These are phyloP conservation scores for Taphrorychus bicolor DNA, from an alignment of 2,888 invertebrate genomes.

Conservation along the genomic window DNA sequence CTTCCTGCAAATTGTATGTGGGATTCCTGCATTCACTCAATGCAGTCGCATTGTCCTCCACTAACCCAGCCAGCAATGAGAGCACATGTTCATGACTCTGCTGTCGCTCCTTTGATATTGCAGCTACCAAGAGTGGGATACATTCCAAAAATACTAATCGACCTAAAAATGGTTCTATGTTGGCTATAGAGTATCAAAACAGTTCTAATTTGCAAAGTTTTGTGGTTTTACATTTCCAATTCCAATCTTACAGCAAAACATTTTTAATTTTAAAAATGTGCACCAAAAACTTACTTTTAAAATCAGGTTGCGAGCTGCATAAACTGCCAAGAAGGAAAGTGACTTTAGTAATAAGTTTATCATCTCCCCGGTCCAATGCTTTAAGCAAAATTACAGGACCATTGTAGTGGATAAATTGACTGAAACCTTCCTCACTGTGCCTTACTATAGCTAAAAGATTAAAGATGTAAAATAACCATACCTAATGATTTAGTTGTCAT, in stretches of 20 bases:
- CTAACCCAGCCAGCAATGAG: conserved; percentile 60
- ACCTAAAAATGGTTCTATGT: conserved; percentile 44
- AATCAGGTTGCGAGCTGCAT: conserved; percentile 62
- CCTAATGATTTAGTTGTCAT: no score
- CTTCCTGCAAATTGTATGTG: conserved; percentile 57
- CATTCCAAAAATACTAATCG: conserved; percentile 51
- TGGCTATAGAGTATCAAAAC: no score
- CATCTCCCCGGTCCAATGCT: conserved; percentile 65
- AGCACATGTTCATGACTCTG: conserved; percentile 63
- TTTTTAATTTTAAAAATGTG: no score
- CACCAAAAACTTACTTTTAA: conserved; percentile 65
- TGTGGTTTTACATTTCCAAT: no score
- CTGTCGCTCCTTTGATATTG: conserved; percentile 49
- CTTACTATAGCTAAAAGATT: conserved; percentile 71
- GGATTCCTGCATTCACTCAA: conserved; percentile 59
- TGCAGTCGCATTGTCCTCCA: conserved; percentile 58
- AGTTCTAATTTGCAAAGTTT: no score
- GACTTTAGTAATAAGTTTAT: conserved; percentile 72
- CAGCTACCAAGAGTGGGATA: conserved; percentile 49
- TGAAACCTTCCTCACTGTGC: conserved; percentile 67
- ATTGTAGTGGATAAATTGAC: conserved; percentile 67
- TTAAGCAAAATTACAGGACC: conserved; percentile 68
- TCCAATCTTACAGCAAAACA: no score
- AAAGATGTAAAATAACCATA: no score
- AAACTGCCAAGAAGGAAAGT: conserved; percentile 74